Evolutionary conservation across 2,888 invertebrate species (phyloP).

Genomic region (Leptinotarsa juncta): DNA sequence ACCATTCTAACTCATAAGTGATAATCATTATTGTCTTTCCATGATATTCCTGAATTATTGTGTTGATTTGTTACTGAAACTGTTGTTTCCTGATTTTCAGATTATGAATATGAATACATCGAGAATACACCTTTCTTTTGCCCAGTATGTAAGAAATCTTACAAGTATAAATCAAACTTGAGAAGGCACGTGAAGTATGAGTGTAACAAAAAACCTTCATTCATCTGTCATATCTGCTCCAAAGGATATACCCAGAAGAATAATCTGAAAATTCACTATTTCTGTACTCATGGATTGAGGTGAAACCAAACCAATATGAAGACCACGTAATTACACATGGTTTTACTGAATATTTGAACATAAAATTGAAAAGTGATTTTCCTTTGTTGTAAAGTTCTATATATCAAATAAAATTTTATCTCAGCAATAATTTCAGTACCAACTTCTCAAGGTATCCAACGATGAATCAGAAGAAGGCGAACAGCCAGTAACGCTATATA

Average conservation of each 20-base stretch:
- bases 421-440: too few relatives aligned
- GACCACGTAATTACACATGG: neutral
- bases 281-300: constrained; percentile 16
- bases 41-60: too few relatives aligned
- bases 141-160: constrained; percentile 55
- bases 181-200: constrained; percentile 64
- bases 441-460: too few relatives aligned
- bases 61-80: too few relatives aligned
- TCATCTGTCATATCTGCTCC: constrained; percentile 49
- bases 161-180: constrained; percentile 80
- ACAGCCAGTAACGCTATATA: too few relatives aligned
- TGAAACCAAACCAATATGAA: neutral
- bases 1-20: too few relatives aligned
- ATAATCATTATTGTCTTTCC: too few relatives aligned
- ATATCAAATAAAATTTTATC: too few relatives aligned
- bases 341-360: neutral
- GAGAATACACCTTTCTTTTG: constrained; percentile 27
- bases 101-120: neutral
- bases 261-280: constrained; percentile 42
- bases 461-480: too few relatives aligned
- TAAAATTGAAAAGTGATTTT: too few relatives aligned
- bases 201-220: constrained; percentile 64
- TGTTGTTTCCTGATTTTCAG: neutral
- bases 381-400: too few relatives aligned
- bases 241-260: constrained; percentile 54